Evolutionary conservation across 1,140 invertebrate genomes (phyloP).

Genomic region (Drosophila subpulchrella): DNA sequence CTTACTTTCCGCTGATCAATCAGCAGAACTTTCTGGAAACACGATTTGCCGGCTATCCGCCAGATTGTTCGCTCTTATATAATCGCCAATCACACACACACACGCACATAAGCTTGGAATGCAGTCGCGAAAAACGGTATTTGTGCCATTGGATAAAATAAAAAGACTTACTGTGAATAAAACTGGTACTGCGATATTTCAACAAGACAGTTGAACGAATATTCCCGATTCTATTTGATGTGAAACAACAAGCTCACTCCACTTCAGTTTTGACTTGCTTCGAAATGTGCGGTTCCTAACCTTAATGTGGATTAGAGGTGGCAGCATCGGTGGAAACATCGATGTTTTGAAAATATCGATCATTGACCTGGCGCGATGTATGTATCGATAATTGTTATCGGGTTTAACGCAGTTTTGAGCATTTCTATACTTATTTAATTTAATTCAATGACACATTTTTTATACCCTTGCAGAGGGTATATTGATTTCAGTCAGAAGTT

Average conservation of each 20-base stretch:
- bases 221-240: constrained; percentile 55
- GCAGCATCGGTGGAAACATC: too few relatives aligned
- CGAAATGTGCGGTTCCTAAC: constrained; percentile 61
- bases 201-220: constrained; percentile 31
- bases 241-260: constrained; percentile 69
- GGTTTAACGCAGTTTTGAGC: too few relatives aligned
- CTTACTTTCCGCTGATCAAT: constrained; percentile 22
- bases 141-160: neutral
- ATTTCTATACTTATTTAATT: too few relatives aligned
- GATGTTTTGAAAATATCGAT: too few relatives aligned
- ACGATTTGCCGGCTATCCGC: constrained; percentile 35
- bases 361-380: too few relatives aligned
- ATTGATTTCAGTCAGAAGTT: too few relatives aligned
- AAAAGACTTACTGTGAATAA: constrained; percentile 59
- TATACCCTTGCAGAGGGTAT: too few relatives aligned
- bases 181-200: constrained; percentile 33
- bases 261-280: constrained; percentile 19
- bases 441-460: too few relatives aligned
- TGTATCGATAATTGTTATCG: too few relatives aligned
- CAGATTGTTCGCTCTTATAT: constrained; percentile 58
- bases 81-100: constrained; percentile 25
- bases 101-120: neutral
- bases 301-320: constrained; percentile 3
- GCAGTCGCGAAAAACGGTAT: constrained; percentile 1
- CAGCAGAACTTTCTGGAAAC: constrained; percentile 62